Conservation (phyloP, 2,888 invertebrate genomes). For the Epiblema foenella region DNA sequence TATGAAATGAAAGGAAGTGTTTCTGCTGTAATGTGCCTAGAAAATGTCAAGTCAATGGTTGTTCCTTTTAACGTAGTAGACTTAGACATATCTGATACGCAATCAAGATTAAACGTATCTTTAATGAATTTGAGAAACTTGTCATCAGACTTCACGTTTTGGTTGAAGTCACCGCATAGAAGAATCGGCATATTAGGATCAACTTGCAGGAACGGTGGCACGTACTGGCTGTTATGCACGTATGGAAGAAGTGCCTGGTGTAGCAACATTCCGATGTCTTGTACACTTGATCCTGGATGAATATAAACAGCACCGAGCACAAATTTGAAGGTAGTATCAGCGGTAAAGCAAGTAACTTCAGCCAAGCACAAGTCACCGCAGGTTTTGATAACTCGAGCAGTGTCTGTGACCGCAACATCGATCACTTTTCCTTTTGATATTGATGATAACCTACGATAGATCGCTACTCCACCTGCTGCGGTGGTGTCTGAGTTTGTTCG, state of each 20-base stretch:
- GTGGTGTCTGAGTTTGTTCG: conserved; percentile 48
- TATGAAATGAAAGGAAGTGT: conserved; percentile 53
- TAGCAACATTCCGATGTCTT: conserved; percentile 44
- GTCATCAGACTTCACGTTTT: conserved; percentile 48
- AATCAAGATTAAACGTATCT: conserved; percentile 50
- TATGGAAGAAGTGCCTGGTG: conserved; percentile 48
- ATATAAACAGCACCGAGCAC: not conserved
- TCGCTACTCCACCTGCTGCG: conserved; percentile 51
- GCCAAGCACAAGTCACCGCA: not conserved
- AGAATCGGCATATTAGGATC: conserved; percentile 47
- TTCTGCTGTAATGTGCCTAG: conserved; percentile 52
- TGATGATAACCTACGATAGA: conserved; percentile 49
- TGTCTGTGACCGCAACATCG: conserved; percentile 42
- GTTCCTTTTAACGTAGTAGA: conserved; percentile 49
- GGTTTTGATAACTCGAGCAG: not conserved
- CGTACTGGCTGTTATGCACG: conserved; percentile 48
- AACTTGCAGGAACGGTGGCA: conserved; percentile 46
- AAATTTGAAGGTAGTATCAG: not conserved
- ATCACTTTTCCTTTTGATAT: conserved; percentile 43
- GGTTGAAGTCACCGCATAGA: conserved; percentile 50
- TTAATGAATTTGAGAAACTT: conserved; percentile 50
- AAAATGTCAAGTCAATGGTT: conserved; percentile 51
- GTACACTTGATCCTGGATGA: not conserved
- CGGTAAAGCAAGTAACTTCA: conserved; percentile 2
- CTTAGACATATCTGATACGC: conserved; percentile 48